These are phyloP conservation scores for Patagioenas fasciata DNA, from an alignment of 2,113 vertebrate genomes.

Conservation along the genomic window DNA sequence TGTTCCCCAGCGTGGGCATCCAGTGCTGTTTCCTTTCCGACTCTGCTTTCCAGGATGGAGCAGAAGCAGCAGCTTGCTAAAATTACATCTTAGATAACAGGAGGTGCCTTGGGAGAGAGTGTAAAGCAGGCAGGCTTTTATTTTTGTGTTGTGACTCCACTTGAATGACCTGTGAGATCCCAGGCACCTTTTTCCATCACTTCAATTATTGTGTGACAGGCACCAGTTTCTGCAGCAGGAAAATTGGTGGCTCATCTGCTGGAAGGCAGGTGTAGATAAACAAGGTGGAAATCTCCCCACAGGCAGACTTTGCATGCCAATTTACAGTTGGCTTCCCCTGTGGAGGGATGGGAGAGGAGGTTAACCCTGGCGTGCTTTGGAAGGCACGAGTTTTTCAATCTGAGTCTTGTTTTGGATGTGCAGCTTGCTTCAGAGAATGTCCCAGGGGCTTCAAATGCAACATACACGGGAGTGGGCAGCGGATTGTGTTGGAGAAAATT, in stretches of 20 bases:
- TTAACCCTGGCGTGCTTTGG: neutral
- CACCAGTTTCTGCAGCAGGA: neutral
- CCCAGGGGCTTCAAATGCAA: neutral
- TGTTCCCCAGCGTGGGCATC: neutral
- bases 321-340: neutral
- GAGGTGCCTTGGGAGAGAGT: neutral
- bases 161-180: neutral
- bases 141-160: neutral
- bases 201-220: neutral
- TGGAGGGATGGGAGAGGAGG: neutral
- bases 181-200: neutral
- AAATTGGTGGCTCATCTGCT: neutral
- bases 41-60: neutral
- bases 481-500: neutral
- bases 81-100: neutral
- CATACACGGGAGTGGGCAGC: neutral
- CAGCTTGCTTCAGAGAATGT: neutral
- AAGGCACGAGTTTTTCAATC: neutral
- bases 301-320: neutral
- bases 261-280: conserved; percentile 14
- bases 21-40: neutral
- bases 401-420: neutral
- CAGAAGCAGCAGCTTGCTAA: neutral
- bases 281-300: neutral
- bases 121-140: neutral